These are phyloP conservation scores for Ethmia dodecea DNA, from an alignment of 2,888 invertebrate species.

Conservation along the genomic window DNA sequence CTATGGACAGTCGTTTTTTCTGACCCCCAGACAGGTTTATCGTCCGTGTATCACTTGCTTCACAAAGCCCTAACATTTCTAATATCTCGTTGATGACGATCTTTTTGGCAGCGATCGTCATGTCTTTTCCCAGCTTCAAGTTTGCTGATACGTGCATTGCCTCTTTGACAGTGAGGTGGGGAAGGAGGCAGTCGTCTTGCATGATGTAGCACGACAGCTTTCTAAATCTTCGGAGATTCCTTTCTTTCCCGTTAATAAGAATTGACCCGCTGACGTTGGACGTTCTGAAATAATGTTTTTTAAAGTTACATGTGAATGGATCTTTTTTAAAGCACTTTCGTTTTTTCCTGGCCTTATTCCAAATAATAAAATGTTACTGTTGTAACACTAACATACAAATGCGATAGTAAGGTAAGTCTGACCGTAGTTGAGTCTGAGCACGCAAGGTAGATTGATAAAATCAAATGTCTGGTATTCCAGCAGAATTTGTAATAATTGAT, in stretches of 20 bases:
- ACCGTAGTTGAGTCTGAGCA: no score
- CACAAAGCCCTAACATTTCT: conserved; percentile 88
- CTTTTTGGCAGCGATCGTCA: conserved; percentile 84
- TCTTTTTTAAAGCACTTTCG: not conserved
- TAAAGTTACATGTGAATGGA: no score
- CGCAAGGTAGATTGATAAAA: no score
- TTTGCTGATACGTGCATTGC: conserved; percentile 96
- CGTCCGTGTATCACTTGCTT: conserved; percentile 88
- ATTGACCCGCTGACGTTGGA: conserved; percentile 91
- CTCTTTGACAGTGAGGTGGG: conserved; percentile 93
- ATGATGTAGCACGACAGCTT: conserved; percentile 98
- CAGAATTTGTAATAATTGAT: no score
- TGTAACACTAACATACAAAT: not conserved
- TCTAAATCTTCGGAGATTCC: conserved; percentile 91
- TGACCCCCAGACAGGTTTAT: conserved; percentile 93
- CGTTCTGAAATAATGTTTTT: conserved; percentile 77
- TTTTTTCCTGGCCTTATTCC: not conserved
- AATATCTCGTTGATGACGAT: conserved; percentile 91
- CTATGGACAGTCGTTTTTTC: conserved; percentile 93
- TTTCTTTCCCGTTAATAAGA: conserved; percentile 90
- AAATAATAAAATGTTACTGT: not conserved
- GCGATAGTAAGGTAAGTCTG: not conserved
- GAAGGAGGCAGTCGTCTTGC: conserved; percentile 94
- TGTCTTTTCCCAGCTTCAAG: conserved; percentile 91
- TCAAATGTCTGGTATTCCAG: no score